A percentile compares a stretch with the other conserved stretches of the same genome.
Conservation (phyloP, 1,140 invertebrate genomes). For the Drosophila ironensis region DNA sequence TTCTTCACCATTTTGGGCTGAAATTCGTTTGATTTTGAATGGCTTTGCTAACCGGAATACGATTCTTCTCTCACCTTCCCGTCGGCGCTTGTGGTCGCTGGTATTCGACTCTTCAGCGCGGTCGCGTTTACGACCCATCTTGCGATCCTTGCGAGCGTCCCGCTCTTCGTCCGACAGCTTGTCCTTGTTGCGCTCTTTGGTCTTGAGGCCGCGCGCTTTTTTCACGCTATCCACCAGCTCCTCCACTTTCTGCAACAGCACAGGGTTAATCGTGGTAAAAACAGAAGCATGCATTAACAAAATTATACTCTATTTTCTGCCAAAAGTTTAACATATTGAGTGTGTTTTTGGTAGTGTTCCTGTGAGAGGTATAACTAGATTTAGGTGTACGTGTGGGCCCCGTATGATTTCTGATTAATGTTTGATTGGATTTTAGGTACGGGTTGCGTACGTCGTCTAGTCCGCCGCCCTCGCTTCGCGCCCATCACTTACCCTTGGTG, state of each 20-base stretch:
- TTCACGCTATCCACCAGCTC: constrained; percentile 84
- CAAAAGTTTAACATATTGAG: too few relatives aligned
- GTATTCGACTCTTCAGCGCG: constrained; percentile 86
- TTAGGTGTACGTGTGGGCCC: background rate
- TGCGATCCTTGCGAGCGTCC: constrained; percentile 89
- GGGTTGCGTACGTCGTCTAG: background rate
- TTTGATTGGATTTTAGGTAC: background rate
- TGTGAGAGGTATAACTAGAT: too few relatives aligned
- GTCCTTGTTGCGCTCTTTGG: constrained; percentile 84
- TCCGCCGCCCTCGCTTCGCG: constrained; percentile 49
- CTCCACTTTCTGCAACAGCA: constrained; percentile 82
- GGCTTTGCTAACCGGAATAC: constrained; percentile 16
- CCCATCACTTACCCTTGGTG: constrained; percentile 80
- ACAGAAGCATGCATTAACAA: background rate
- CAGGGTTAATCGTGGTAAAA: constrained; percentile 53
- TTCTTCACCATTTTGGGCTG: constrained; percentile 79
- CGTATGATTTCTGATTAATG: background rate
- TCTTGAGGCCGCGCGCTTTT: constrained; percentile 86
- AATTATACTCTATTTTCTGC: too few relatives aligned
- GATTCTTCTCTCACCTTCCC: constrained; percentile 85
- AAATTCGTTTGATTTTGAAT: constrained; percentile 46
- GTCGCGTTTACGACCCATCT: constrained; percentile 89
- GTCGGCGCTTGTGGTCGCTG: constrained; percentile 87
- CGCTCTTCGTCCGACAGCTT: constrained; percentile 85
- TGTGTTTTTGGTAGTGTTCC: too few relatives aligned